These are phyloP conservation scores for Ginglymostoma cirratum DNA, from an alignment of 2,113 vertebrate genomes.

Conservation along the genomic window DNA sequence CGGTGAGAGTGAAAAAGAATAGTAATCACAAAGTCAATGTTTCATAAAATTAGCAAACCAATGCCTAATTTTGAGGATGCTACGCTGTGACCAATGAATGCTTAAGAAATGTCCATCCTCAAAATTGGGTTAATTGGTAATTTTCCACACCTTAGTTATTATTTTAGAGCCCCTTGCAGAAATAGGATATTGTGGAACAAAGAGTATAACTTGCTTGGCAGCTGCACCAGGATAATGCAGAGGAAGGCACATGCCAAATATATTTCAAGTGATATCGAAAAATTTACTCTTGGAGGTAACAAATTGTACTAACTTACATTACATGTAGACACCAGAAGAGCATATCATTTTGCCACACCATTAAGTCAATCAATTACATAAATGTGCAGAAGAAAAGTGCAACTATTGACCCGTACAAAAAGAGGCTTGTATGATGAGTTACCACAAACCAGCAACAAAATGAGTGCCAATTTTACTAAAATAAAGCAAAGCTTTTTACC, in stretches of 20 bases:
- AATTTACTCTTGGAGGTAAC: not conserved
- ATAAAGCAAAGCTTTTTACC: not conserved
- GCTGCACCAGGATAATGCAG: not conserved
- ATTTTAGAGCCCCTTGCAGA: not conserved
- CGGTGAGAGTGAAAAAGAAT: not conserved
- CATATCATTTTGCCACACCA: not conserved
- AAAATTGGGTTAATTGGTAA: not conserved
- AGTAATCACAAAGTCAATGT: not conserved
- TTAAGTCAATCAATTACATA: conserved; percentile 7
- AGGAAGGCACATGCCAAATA: not conserved
- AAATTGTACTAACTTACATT: not conserved
- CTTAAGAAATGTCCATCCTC: not conserved
- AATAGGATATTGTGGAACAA: not conserved
- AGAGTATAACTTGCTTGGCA: not conserved
- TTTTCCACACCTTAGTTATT: not conserved
- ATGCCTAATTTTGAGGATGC: not conserved
- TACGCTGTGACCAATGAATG: not conserved
- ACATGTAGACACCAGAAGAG: not conserved
- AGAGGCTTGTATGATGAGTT: not conserved
- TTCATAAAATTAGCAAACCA: not conserved
- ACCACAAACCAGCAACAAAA: not conserved
- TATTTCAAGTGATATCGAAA: not conserved
- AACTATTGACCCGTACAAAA: not conserved
- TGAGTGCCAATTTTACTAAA: not conserved
- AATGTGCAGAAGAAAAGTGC: not conserved